Conservation (phyloP, 2,797 vertebrate genomes). For the Rhinichthys osculus region DNA sequence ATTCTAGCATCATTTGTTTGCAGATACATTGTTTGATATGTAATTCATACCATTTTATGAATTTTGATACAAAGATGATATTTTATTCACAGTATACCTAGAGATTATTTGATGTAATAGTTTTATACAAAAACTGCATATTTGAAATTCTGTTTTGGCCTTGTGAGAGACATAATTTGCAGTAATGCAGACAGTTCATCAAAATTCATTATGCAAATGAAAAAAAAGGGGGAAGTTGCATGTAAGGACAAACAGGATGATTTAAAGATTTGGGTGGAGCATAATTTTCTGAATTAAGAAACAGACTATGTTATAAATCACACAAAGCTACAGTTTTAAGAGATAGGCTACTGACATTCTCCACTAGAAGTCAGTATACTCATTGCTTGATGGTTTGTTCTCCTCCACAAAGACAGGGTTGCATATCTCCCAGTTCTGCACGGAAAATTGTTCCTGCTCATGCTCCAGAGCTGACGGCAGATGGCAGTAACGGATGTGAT, state of each 20-base stretch:
- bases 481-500: background rate
- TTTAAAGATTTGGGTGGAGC: background rate
- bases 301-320: background rate
- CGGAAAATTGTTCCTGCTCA: background rate
- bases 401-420: constrained; percentile 7
- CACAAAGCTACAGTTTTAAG: background rate
- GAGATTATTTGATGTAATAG: background rate
- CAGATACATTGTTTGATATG: background rate
- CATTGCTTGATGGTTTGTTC: background rate
- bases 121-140: background rate
- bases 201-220: background rate
- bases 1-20: background rate
- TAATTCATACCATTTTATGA: background rate
- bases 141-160: background rate
- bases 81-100: background rate
- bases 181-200: background rate
- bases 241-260: background rate
- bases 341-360: background rate
- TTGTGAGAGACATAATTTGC: background rate
- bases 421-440: constrained; percentile 2
- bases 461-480: background rate
- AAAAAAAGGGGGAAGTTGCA: background rate
- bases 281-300: background rate
- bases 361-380: background rate
- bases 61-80: background rate